Evolutionary conservation across 2,888 invertebrate genomes (phyloP), one percentile per base, ranked within the genome.

Genomic region (Netelia inedita): DNA sequence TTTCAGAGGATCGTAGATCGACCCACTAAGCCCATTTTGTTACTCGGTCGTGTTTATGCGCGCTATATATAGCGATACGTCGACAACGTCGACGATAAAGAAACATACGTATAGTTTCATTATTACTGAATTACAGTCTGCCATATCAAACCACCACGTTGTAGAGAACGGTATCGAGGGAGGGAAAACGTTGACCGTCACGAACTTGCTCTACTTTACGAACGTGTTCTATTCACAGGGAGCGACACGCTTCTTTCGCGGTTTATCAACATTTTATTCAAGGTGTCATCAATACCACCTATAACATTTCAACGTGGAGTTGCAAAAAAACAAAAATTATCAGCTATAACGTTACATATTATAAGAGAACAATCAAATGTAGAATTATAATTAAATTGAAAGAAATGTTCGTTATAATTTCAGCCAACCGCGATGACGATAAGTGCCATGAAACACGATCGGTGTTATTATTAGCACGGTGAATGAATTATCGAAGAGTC

Each of bases 1-100:
- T 85, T 85, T 85, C 10, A 85, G 69, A 76, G 78, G 65, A 85
- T 78, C 85, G 61, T 76, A 75, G 68, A 75, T 68, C 82, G 85
- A 79, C 85, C 85, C 75, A 68, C 61, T 72, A 35, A 61, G 69
- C 74, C 41, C 69, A 79, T 79, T 74, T 46, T 46, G 46, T 46
- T 43, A 50, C 63, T 23, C 11, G 53, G 19, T 11, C 53, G 21
- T 41, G 55, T 63, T 61, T 43, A 43, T 21, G 10, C 19, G 23
- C 50, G 1, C 23, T 63, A 35, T 23, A 50, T 23, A 50, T 14
- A 46, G 10, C 10, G 10, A 46, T 46, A 46, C 14, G 0, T 46
- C 10, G 46, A 46, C 10, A 14, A 46, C 14, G 46, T 53, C 35
- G 5, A 50, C 63, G 35, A 63, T n/a, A 46, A 16, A 16, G 46